phyloP scores from a whole-genome alignment of 2,888 invertebrate genomes.

The Ditylenchus weischeri region DNA sequence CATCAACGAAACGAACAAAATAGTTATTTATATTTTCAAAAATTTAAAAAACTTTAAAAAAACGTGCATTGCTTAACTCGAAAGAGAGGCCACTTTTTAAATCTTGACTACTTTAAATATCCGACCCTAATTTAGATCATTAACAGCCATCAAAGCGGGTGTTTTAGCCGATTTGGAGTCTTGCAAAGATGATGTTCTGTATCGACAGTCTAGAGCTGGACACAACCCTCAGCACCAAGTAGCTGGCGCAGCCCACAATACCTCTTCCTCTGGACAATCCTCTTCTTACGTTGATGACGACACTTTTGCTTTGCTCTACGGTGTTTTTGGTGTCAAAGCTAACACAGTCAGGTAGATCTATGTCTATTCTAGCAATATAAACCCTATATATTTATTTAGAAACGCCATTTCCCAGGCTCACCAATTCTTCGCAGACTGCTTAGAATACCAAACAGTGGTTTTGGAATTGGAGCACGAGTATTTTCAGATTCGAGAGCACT shows the following conservation, averaged over 20 bases:
- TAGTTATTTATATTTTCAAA: too few species aligned
- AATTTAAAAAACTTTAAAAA: too few species aligned
- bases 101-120: too few species aligned
- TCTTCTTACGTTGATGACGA: constrained; percentile 49
- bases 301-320: constrained; percentile 53
- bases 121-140: constrained; percentile 37
- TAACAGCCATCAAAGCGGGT: constrained; percentile 53
- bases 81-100: too few species aligned
- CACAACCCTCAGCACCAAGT: constrained; percentile 5
- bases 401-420: constrained; percentile 50
- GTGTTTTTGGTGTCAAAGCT: constrained; percentile 55
- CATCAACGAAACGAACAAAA: too few species aligned
- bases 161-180: constrained; percentile 51
- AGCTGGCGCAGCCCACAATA: constrained; percentile 17
- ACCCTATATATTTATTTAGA: constrained; percentile 26
- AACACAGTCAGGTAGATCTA: constrained; percentile 43
- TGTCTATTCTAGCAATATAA: background rate
- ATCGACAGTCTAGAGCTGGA: constrained; percentile 22
- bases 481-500: constrained; percentile 47
- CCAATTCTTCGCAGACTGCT: constrained; percentile 46
- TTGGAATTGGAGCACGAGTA: constrained; percentile 54
- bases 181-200: constrained; percentile 45
- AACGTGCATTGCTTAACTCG: too few species aligned
- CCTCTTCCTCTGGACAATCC: background rate
- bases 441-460: constrained; percentile 54